Percentiles rank a stretch among this genome's conserved stretches.
phyloP scores from a whole-genome alignment of 2,797 vertebrate species.

The Cryptoblepharus egeriae region DNA sequence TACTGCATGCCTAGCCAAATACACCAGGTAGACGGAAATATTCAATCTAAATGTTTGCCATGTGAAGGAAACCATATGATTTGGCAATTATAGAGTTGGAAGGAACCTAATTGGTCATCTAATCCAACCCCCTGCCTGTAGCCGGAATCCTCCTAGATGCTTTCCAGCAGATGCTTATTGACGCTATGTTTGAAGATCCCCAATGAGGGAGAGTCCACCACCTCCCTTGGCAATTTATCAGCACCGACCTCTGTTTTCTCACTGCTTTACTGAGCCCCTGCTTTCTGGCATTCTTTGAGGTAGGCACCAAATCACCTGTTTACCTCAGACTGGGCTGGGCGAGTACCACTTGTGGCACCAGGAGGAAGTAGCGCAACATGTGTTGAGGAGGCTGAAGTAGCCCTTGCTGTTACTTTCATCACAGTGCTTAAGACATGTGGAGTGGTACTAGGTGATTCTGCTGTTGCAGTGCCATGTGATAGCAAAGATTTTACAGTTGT shows the following conservation, averaged over 20 bases:
- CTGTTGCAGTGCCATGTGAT: background rate
- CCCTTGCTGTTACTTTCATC: rapidly evolving
- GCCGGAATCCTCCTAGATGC: too few species aligned
- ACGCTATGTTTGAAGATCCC: too few species aligned
- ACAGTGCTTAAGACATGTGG: rapidly evolving
- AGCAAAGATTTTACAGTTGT: too few species aligned
- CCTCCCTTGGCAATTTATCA: background rate
- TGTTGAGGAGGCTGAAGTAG: rapidly evolving
- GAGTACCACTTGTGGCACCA: rapidly evolving
- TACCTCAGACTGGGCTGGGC: background rate
- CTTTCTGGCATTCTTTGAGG: background rate
- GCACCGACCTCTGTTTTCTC: background rate
- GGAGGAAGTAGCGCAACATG: rapidly evolving
- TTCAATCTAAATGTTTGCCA: background rate
- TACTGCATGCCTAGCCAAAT: background rate
- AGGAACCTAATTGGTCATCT: too few species aligned
- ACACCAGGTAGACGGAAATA: too few species aligned
- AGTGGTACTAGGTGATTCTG: rapidly evolving
- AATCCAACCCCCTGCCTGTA: too few species aligned
- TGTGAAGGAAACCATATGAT: background rate
- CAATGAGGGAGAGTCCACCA: too few species aligned
- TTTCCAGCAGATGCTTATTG: too few species aligned
- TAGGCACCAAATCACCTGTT: background rate
- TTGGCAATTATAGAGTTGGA: too few species aligned
- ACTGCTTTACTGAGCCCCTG: rapidly evolving